A percentile compares a stretch with the other conserved stretches of the same genome.
phyloP scores from a whole-genome alignment of 1,140 invertebrate genomes.

The Caerostris darwini region DNA sequence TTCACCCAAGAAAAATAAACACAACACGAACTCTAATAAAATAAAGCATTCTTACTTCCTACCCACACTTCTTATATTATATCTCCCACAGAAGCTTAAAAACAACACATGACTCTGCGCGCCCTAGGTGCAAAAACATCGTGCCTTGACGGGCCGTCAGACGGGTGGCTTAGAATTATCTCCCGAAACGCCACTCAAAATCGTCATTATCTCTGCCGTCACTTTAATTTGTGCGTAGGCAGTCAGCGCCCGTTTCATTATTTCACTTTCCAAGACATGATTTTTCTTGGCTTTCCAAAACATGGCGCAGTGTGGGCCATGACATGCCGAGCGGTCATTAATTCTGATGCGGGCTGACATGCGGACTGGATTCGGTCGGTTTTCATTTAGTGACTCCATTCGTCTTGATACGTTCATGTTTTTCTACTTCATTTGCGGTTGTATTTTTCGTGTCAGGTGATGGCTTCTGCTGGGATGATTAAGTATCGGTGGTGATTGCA shows the following conservation, averaged over 20 bases:
- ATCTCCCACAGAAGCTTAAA: too few relatives aligned
- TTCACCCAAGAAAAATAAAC: too few relatives aligned
- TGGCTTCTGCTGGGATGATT: background rate
- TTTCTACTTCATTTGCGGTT: background rate
- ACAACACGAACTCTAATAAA: too few relatives aligned
- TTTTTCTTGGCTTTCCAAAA: background rate
- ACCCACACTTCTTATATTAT: too few relatives aligned
- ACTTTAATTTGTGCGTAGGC: conserved; percentile 25
- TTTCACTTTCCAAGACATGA: background rate
- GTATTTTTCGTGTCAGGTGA: background rate
- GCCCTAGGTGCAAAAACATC: background rate
- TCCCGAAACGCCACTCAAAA: background rate
- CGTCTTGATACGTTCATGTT: background rate
- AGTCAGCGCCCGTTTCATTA: background rate
- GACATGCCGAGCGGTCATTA: background rate
- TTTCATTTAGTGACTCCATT: background rate
- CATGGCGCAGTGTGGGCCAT: background rate
- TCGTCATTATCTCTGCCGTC: conserved; percentile 6
- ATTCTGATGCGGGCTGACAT: background rate
- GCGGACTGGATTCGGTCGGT: background rate
- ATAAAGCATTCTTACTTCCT: too few relatives aligned
- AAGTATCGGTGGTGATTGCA: background rate
- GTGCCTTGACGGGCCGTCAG: background rate
- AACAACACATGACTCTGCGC: too few relatives aligned
- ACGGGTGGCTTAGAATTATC: background rate